phyloP scores from a whole-genome alignment of 2,888 invertebrate species.

The Acrobasis repandana region DNA sequence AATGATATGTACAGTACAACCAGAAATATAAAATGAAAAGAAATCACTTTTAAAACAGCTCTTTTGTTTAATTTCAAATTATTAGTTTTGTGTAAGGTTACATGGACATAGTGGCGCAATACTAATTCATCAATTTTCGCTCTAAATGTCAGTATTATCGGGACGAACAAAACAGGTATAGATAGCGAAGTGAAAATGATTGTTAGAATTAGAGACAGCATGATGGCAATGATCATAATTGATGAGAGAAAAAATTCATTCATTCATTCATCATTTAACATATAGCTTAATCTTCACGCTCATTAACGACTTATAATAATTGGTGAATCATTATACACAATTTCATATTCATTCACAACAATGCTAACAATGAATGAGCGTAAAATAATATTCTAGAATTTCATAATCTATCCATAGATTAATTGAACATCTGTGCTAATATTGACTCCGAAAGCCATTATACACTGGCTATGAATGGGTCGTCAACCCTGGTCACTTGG shows the following conservation, averaged over 20 bases:
- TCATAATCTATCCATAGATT: conserved; percentile 23
- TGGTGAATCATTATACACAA: neutral
- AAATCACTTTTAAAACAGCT: too few relatives aligned
- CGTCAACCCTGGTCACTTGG: conserved; percentile 50
- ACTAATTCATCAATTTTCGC: neutral
- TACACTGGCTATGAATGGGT: conserved; percentile 30
- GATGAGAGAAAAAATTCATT: neutral
- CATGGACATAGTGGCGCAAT: neutral
- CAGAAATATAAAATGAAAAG: neutral
- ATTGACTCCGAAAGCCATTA: conserved; percentile 26
- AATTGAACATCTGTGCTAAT: conserved; percentile 41
- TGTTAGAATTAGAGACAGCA: neutral
- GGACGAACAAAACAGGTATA: neutral
- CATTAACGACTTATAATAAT: neutral
- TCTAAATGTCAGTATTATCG: neutral
- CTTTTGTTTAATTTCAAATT: neutral
- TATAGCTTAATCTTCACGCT: neutral
- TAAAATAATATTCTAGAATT: conserved; percentile 7
- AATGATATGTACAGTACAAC: too few relatives aligned
- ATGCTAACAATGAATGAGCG: conserved; percentile 3
- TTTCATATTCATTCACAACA: neutral
- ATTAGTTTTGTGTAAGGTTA: too few relatives aligned
- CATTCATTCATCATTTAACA: neutral
- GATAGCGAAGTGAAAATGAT: neutral
- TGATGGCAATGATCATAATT: neutral